phyloP scores from a whole-genome alignment of 2,797 vertebrate species.

The Cuculus canorus region DNA sequence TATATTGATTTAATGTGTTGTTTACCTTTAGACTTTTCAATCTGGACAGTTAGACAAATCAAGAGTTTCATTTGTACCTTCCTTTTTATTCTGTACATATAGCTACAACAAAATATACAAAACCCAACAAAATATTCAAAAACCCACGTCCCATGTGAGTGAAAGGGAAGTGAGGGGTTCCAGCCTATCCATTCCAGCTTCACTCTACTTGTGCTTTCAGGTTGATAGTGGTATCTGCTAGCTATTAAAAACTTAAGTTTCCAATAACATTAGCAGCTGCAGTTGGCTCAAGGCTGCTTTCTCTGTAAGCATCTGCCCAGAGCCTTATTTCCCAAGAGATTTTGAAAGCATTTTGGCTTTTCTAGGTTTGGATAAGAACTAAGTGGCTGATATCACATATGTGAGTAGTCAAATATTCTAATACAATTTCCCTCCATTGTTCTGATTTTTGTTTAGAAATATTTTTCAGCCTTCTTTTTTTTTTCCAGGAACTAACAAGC shows the following conservation, averaged over 20 bases:
- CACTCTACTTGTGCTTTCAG: not conserved
- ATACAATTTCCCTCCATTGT: not conserved
- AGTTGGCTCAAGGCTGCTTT: not conserved
- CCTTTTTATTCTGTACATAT: not conserved
- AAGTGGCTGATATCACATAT: not conserved
- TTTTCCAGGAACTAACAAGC: not conserved
- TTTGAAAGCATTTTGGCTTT: not conserved
- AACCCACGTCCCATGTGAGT: fast-evolving
- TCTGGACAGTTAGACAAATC: not conserved
- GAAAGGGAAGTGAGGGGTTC: not conserved
- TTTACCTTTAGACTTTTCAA: not conserved
- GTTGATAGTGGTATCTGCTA: not conserved
- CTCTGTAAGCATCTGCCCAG: not conserved
- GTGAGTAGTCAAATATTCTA: not conserved
- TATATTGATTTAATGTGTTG: not conserved
- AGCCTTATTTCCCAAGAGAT: not conserved
- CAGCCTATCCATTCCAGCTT: not conserved
- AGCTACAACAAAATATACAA: not conserved
- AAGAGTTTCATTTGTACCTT: not conserved
- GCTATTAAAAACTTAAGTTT: not conserved
- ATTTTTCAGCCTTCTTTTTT: fast-evolving
- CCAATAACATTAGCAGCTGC: not conserved
- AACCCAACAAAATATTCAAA: not conserved
- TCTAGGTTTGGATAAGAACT: not conserved
- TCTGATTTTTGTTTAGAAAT: not conserved